Evolutionary conservation across 2,888 invertebrate species (phyloP).

Genomic region (Villa cingulata): DNA sequence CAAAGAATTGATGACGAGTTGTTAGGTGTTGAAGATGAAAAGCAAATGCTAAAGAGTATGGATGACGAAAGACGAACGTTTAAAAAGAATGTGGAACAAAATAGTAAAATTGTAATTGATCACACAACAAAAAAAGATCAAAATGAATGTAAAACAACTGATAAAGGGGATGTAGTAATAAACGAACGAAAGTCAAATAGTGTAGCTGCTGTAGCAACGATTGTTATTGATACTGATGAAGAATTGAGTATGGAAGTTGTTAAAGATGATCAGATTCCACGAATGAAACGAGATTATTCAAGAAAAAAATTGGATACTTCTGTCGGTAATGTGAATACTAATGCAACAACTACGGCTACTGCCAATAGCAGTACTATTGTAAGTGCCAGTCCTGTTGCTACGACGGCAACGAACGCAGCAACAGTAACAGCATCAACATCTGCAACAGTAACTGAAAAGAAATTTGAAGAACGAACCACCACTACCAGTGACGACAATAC

Average conservation of each 20-base stretch:
- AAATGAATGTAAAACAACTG: neutral
- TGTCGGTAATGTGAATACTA: neutral
- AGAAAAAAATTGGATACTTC: slow-evolving; percentile 35
- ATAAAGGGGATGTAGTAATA: neutral
- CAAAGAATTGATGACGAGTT: too few relatives aligned
- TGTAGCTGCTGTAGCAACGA: neutral
- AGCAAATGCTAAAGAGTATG: too few relatives aligned
- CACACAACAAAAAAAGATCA: too few relatives aligned
- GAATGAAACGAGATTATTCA: slow-evolving; percentile 48
- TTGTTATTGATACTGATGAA: slow-evolving; percentile 39
- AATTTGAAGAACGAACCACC: too few relatives aligned
- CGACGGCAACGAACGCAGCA: slow-evolving; percentile 4
- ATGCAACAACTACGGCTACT: neutral
- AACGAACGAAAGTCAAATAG: neutral
- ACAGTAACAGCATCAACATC: slow-evolving; percentile 11
- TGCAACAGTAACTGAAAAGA: neutral
- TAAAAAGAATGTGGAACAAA: neutral
- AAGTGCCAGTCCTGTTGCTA: slow-evolving; percentile 3
- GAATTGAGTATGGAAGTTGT: slow-evolving; percentile 47
- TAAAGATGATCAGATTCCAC: slow-evolving; percentile 48
- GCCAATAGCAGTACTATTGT: too few relatives aligned
- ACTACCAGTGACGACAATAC: slow-evolving; percentile 7
- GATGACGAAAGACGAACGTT: too few relatives aligned
- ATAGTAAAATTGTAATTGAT: neutral
- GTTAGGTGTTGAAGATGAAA: too few relatives aligned